Evolutionary conservation across 2,113 vertebrate genomes (phyloP).

Genomic region (Notarius lentiginosus): DNA sequence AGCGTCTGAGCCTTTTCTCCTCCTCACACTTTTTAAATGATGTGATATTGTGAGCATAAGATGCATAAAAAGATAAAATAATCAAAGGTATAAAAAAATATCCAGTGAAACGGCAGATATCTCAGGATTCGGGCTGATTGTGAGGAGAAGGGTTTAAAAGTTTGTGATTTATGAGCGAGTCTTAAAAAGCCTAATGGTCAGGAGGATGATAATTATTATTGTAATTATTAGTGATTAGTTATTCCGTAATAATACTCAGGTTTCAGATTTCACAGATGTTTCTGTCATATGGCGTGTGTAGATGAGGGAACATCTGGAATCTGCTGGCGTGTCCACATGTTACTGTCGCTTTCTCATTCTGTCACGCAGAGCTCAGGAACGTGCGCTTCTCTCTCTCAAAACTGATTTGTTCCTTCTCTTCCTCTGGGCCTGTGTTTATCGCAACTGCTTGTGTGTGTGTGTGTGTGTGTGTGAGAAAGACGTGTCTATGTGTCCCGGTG

Average conservation of each 20-base stretch:
- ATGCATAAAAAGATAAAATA: neutral
- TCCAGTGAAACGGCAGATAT: neutral
- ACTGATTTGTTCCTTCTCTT: constrained; percentile 14
- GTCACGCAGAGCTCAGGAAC: constrained; percentile 10
- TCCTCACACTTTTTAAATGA: neutral
- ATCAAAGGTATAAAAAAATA: neutral
- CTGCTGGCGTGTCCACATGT: constrained; percentile 13
- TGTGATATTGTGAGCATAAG: neutral
- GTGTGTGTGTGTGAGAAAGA: neutral
- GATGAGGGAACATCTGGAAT: constrained; percentile 18
- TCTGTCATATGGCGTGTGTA: neutral
- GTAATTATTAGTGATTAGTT: neutral
- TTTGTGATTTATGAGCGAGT: neutral
- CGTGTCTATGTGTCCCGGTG: neutral
- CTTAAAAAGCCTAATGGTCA: neutral
- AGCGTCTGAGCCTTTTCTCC: neutral
- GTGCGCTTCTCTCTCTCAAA: neutral
- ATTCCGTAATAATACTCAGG: neutral
- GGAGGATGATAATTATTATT: neutral
- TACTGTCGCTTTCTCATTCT: neutral
- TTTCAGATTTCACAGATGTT: constrained; percentile 14
- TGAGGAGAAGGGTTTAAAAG: neutral
- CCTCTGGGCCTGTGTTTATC: neutral
- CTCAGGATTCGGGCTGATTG: neutral
- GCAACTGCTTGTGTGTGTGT: neutral